These are phyloP conservation scores for Ptiloglossa arizonensis DNA, from an alignment of 1,140 invertebrate species.

Conservation along the genomic window DNA sequence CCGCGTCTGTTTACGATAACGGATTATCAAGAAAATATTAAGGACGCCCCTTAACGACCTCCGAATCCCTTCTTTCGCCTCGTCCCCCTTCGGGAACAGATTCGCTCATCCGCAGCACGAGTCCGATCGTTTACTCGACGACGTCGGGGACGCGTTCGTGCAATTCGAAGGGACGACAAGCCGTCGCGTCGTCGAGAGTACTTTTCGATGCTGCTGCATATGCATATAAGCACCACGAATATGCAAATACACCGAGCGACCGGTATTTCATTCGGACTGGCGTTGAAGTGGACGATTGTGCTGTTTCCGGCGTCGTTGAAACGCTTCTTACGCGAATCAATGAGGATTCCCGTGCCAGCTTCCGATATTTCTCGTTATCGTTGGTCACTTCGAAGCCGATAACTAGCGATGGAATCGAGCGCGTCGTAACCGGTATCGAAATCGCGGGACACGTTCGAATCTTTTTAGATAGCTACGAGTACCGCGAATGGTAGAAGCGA, in stretches of 20 bases:
- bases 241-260: conserved; percentile 12
- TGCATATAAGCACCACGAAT: conserved; percentile 52
- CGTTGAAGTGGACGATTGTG: conserved; percentile 9
- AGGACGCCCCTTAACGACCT: conserved; percentile 11
- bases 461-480: too few relatives aligned
- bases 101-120: not conserved
- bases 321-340: not conserved
- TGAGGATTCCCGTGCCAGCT: not conserved
- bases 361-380: not conserved
- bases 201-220: conserved; percentile 24
- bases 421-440: too few relatives aligned
- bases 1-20: not conserved
- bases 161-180: conserved; percentile 45
- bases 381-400: not conserved
- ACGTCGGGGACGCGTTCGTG: conserved; percentile 7
- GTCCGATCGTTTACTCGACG: not conserved
- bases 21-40: conserved; percentile 29
- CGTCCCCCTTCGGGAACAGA: not conserved
- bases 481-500: too few relatives aligned
- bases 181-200: conserved; percentile 17
- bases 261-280: not conserved
- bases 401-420: too few relatives aligned
- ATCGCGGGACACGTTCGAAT: too few relatives aligned
- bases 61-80: not conserved
- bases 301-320: not conserved